Evolutionary conservation across 2,797 vertebrate genomes (phyloP), one percentile per base, ranked within the genome.

Genomic region (Taeniopygia guttata): DNA sequence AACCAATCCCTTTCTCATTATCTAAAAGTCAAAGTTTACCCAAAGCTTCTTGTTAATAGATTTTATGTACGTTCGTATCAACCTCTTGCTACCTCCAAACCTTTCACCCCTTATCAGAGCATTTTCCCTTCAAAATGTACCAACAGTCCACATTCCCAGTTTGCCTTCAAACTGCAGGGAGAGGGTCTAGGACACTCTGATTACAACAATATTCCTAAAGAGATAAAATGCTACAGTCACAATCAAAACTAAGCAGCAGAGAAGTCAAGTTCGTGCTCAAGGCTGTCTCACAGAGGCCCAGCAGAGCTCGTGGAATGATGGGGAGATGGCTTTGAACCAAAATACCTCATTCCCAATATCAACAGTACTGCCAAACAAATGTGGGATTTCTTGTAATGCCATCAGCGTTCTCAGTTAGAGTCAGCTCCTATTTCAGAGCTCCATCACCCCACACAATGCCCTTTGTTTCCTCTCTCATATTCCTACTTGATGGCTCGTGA

Each of bases 401-500:
- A 10, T 16, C 27, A 0, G 11, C 9, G 38, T 5, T 49, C 29
- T 29, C 56, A 48, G 3, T 13, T 51, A 11, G 51, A 68, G 18
- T 6, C 49, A 9, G 40, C n/a, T 46, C 67, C 34, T 2, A 0
- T 34, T 46, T 34, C n/a, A 58, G 94, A 98, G 98, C 98, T 20
- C 95, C 98, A 66, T 93, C 49, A 7, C 96, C 98, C 90, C 97
- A 75, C 97, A 96, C 96, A 97, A 97, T 83, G 97, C 97, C 3
- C 94, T 98, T 63, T 0, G 34, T 97, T 92, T 95, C 97, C 88
- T 98, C 96, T 73, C 98, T 98, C 83, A 52, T 94, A 45, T 98
- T 97, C 90, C 94, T 98, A 97, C 97, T 54, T 2, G 6, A 97
- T 98, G 98, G 96, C 98, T 97, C 64, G 91, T n/a, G 97, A 98